These are phyloP conservation scores for Eucriotettix oculatus DNA, from an alignment of 2,888 invertebrate species.

Conservation along the genomic window DNA sequence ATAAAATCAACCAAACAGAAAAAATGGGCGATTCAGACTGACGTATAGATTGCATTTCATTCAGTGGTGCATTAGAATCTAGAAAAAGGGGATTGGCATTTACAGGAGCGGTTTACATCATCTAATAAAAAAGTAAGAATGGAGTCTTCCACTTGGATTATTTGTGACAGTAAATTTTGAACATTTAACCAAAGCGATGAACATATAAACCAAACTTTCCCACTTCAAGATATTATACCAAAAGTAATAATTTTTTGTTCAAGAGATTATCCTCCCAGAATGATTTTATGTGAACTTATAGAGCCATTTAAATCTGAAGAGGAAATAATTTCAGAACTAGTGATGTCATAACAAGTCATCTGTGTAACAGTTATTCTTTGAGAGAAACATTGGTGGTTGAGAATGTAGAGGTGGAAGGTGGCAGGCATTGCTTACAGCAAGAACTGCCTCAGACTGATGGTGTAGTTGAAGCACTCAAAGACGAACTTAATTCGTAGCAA, in stretches of 20 bases:
- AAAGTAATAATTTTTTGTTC: conserved; percentile 36
- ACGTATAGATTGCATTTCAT: no score
- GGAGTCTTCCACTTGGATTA: no score
- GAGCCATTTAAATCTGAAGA: background rate
- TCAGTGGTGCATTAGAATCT: no score
- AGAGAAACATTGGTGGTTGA: conserved; percentile 49
- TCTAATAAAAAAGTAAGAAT: no score
- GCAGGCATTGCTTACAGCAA: conserved; percentile 47
- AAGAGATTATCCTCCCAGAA: conserved; percentile 34
- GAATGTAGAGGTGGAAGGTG: conserved; percentile 48
- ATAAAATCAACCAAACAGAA: no score
- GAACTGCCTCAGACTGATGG: conserved; percentile 45
- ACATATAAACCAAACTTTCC: no score
- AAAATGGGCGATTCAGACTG: no score
- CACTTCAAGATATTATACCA: conserved; percentile 21
- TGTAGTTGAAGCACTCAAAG: conserved; percentile 41
- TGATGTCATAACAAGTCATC: conserved; percentile 29
- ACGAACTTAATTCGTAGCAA: conserved; percentile 41
- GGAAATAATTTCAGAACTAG: conserved; percentile 7
- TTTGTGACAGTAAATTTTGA: no score
- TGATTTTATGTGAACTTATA: conserved; percentile 30
- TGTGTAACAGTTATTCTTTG: conserved; percentile 46
- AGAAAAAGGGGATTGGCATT: no score
- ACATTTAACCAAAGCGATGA: no score
- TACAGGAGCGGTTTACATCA: no score